Conservation (phyloP, 2,797 vertebrate species). For the Melanotaenia parkinsoni region DNA sequence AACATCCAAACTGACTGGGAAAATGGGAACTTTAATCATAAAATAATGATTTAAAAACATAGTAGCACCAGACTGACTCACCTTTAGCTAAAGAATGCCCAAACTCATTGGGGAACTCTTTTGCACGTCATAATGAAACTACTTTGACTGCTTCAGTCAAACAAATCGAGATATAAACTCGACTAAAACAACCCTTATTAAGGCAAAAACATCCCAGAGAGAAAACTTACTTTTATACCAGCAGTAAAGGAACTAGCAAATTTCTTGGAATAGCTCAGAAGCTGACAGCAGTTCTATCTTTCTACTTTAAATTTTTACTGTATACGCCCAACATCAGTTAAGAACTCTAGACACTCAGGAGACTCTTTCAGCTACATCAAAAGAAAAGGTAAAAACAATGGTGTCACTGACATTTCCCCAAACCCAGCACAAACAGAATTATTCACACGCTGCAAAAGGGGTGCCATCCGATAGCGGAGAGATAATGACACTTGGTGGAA, state of each 20-base stretch:
- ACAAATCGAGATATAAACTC: constrained; percentile 40
- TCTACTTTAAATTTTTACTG: constrained; percentile 72
- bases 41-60: constrained; percentile 31
- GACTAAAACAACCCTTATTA: constrained; percentile 63
- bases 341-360: constrained; percentile 73
- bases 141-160: constrained; percentile 40
- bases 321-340: constrained; percentile 73
- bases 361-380: constrained; percentile 83
- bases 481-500: constrained; percentile 83
- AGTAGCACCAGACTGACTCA: constrained; percentile 16
- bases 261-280: constrained; percentile 63
- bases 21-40: constrained; percentile 29
- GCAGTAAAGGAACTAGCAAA: constrained; percentile 56
- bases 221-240: constrained; percentile 61
- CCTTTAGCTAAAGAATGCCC: constrained; percentile 23
- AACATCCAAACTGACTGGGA: constrained; percentile 19
- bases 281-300: constrained; percentile 65
- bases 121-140: constrained; percentile 30
- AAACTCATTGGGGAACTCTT: constrained; percentile 30
- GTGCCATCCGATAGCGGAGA: constrained; percentile 76
- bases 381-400: constrained; percentile 79
- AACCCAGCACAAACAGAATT: constrained; percentile 86
- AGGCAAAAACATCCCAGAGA: constrained; percentile 53
- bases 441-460: constrained; percentile 80
- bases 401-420: constrained; percentile 82